Evolutionary conservation across 2,113 vertebrate genomes (phyloP), one percentile per base, ranked within the genome.

Genomic region (Sapajus apella): DNA sequence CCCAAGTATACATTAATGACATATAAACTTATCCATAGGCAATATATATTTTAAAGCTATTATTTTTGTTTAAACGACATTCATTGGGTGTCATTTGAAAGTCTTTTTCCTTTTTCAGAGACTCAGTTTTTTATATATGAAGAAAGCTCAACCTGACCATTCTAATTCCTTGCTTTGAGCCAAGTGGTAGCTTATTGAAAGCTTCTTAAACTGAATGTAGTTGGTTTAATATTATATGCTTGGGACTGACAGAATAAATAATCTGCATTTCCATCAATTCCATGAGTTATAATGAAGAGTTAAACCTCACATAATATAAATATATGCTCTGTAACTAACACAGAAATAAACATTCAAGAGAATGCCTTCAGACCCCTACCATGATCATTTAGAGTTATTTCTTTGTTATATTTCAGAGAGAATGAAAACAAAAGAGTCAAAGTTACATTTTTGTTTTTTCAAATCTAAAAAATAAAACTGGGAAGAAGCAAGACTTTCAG

Each of bases 401-500:
- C 35, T 84, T 85, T 0, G 3, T 23, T 94, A 88, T 55, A 85
- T 90, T 95, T 96, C 56, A 94, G 30, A 72, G 43, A 66, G 23
- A 93, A 55, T 77, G 7, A 93, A 95, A 96, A 76, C 92, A 64
- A 27, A 25, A 82, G 23, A 85, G 13, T 14, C 35, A 88, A 2
- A 27, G 45, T 14, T 92, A 47, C 40, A 43, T 18, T 93, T 76
- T 61, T 88, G 47, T 58, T 32, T 50, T 61, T 72, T 85, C 50
- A 64, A 79, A 50, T 77, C n/a, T 87, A 70, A 97, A 95, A 92
- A 58, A 82, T 30, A 20, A 45, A 90, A 45, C 45, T 91, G 3
- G 52, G n/a, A 76, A 93, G 77, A 94, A 92, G 25, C 3, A 95
- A 94, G 79, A 32, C 6, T 21, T 93, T 92, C 64, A 91, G 85